phyloP scores from a whole-genome alignment of 2,888 invertebrate species.

The Tenthredo distinguenda region DNA sequence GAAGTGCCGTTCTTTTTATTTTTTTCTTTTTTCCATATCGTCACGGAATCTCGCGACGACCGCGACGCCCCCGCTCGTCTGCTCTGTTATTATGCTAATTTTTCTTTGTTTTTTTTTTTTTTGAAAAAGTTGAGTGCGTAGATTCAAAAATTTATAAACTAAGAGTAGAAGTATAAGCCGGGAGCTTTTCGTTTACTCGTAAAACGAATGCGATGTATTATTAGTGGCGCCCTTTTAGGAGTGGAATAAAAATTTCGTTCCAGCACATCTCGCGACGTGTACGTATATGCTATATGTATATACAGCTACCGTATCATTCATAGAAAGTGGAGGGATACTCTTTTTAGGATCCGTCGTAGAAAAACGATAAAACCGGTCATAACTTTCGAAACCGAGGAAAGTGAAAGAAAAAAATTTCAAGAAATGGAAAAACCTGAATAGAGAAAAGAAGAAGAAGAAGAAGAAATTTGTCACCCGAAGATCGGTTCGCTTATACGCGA shows the following conservation, averaged over 20 bases:
- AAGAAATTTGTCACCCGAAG: too few species aligned
- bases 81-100: neutral
- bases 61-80: too few species aligned
- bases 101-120: neutral
- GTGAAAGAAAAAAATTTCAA: too few species aligned
- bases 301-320: neutral
- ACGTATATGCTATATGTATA: neutral
- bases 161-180: neutral
- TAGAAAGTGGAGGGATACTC: neutral
- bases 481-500: too few species aligned
- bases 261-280: neutral
- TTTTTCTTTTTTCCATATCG: too few species aligned
- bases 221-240: neutral
- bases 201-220: slow-evolving; percentile 2
- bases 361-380: neutral
- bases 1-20: too few species aligned
- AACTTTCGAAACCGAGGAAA: neutral
- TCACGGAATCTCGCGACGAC: too few species aligned
- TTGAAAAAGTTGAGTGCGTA: neutral
- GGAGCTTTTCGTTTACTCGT: neutral
- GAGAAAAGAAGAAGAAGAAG: too few species aligned
- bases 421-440: too few species aligned
- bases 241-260: neutral
- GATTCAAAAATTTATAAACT: neutral
- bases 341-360: neutral